Evolutionary conservation across 2,888 invertebrate species (phyloP).

Genomic region (Abrostola triplasia): DNA sequence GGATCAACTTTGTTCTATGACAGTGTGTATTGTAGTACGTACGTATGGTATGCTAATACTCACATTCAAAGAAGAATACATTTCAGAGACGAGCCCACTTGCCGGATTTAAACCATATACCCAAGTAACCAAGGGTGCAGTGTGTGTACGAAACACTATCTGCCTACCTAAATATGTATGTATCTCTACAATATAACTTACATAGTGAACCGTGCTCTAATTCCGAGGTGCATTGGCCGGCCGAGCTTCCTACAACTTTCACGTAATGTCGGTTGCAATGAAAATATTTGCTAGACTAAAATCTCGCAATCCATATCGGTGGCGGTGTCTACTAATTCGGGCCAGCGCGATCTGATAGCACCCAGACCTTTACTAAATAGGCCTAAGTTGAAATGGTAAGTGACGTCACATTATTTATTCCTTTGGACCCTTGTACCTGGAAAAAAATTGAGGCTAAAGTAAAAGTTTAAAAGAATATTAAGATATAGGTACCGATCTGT

Average conservation of each 20-base stretch:
- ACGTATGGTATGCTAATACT: too few species aligned
- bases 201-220: neutral
- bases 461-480: too few species aligned
- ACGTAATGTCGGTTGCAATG: slow-evolving; percentile 17
- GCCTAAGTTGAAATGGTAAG: slow-evolving; percentile 61
- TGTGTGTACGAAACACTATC: too few species aligned
- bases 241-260: slow-evolving; percentile 18
- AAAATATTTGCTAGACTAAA: slow-evolving; percentile 41
- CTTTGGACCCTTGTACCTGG: slow-evolving; percentile 52
- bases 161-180: too few species aligned
- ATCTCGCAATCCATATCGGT: slow-evolving; percentile 53
- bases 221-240: neutral
- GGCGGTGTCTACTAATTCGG: slow-evolving; percentile 56
- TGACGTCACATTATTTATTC: slow-evolving; percentile 62
- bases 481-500: too few species aligned
- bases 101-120: too few species aligned
- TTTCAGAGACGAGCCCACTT: too few species aligned
- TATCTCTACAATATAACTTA: neutral
- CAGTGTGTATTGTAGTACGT: too few species aligned
- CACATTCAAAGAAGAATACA: too few species aligned
- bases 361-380: slow-evolving; percentile 64
- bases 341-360: slow-evolving; percentile 59
- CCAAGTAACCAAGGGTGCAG: too few species aligned
- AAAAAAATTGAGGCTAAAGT: slow-evolving; percentile 20
- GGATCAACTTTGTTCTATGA: too few species aligned